phyloP scores from a whole-genome alignment of 2,888 invertebrate genomes.

The Drosophila ezoana region DNA sequence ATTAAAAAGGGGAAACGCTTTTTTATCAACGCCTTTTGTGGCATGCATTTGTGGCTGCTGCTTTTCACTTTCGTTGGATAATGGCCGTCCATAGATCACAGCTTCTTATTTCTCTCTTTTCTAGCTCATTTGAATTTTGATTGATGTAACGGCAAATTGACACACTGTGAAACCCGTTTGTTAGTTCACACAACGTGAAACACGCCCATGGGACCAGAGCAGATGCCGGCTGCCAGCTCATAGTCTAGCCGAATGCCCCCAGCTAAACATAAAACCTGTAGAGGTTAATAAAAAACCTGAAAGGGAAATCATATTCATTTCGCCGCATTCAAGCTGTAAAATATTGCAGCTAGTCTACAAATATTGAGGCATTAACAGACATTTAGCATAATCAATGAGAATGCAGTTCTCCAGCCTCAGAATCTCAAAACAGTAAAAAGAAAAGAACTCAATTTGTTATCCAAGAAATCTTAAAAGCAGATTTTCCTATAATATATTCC shows the following conservation, averaged over 20 bases:
- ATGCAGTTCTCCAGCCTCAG: not conserved
- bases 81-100: slow-evolving; percentile 44
- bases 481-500: not conserved
- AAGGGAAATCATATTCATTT: slow-evolving; percentile 22
- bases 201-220: slow-evolving; percentile 42
- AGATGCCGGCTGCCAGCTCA: slow-evolving; percentile 23
- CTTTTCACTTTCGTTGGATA: slow-evolving; percentile 63
- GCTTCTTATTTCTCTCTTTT: not conserved
- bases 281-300: slow-evolving; percentile 22
- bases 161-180: slow-evolving; percentile 58
- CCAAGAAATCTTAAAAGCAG: no score
- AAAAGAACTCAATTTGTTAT: not conserved
- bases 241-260: slow-evolving; percentile 41
- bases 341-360: slow-evolving; percentile 12
- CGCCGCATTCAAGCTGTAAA: slow-evolving; percentile 1
- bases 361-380: not conserved
- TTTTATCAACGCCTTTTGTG: slow-evolving; percentile 32
- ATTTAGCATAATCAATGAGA: not conserved
- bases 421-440: not conserved
- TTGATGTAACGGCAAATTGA: slow-evolving; percentile 63
- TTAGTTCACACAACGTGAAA: slow-evolving; percentile 50
- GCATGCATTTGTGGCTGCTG: slow-evolving; percentile 18
- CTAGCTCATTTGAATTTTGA: slow-evolving; percentile 61
- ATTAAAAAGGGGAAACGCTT: slow-evolving; percentile 24
- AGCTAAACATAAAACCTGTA: slow-evolving; percentile 29